These are phyloP conservation scores for Zaprionus nigranus DNA, from an alignment of 1,140 invertebrate genomes.

Conservation along the genomic window DNA sequence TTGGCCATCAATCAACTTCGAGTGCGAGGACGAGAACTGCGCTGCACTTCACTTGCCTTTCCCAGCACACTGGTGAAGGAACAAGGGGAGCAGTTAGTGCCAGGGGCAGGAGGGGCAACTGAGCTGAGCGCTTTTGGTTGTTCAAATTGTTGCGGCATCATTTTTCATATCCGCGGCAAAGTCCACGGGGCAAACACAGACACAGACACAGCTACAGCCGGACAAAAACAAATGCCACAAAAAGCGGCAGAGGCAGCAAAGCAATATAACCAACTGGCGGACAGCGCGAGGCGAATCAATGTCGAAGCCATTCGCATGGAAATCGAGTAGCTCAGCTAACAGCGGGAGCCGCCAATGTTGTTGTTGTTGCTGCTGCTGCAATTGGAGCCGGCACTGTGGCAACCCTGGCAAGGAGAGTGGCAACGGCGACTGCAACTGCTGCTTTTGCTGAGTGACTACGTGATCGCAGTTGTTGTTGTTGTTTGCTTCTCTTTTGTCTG, in stretches of 20 bases:
- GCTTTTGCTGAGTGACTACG: conserved; percentile 31
- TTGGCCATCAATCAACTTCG: conserved; percentile 73
- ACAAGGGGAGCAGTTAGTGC: conserved; percentile 3
- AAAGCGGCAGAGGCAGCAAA: conserved; percentile 40
- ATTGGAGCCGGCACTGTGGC: not conserved
- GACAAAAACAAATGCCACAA: conserved; percentile 27
- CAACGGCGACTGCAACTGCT: not conserved
- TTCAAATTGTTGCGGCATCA: conserved; percentile 79
- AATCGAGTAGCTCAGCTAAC: conserved; percentile 68
- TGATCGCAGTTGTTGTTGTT: conserved; percentile 51
- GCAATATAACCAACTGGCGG: conserved; percentile 41
- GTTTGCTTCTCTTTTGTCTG: conserved; percentile 45
- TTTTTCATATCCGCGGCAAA: conserved; percentile 72
- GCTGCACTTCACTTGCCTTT: conserved; percentile 54
- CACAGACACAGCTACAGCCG: not conserved
- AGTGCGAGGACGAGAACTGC: conserved; percentile 50
- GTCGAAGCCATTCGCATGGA: conserved; percentile 39
- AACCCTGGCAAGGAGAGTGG: not conserved
- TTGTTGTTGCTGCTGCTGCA: conserved; percentile 2
- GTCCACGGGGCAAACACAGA: not conserved
- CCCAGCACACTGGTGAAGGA: conserved; percentile 8
- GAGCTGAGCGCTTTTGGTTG: conserved; percentile 70
- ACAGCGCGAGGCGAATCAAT: conserved; percentile 5
- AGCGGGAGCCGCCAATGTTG: conserved; percentile 45
- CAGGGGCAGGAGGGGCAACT: not conserved